Evolutionary conservation across 2,888 invertebrate genomes (phyloP), one percentile per base, ranked within the genome.

Genomic region (Eupithecia vulgata): DNA sequence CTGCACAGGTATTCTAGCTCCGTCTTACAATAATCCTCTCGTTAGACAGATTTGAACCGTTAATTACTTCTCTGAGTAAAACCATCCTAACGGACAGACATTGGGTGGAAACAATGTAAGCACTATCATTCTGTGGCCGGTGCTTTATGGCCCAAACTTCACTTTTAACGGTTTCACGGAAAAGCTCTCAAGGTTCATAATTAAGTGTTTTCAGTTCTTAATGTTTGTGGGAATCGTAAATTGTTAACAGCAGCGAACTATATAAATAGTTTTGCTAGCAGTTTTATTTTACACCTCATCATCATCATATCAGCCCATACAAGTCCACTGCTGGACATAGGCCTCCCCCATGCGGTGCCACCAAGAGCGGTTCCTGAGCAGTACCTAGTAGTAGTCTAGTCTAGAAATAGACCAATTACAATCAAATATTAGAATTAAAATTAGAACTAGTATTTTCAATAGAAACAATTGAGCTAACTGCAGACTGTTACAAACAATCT

Each of bases 131-230:
- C 45, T 48, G 70, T 37, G 66, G 61, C 48, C 52, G 17, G 59
- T 61, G 71, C 21, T 74, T 74, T 74, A 74, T 61, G 45, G 12
- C 66, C 25, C 15, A 42, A 73, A 71, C 48, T 74, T 74, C 68
- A n/a, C 57, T 57, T 68, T 70, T 74, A 71, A 68, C 65, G 68
- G 57, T 25, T 66, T 69, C 42, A 45, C 34, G 37, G 42, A 57
- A 67, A 68, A 48, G 48, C 52, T 67, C 57, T 67, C n/a, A 45
- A 45, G 57, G 57, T 70, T 67, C 5, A 67, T 52, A 70, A 57
- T 67, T 67, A 10, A 69, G 35, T 40, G 57, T 64, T 42, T 61
- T 61, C 15, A 68, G 57, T 37, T 35, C 37, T 59, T 68, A 40
- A 40, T 52, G 64, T 64, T 65, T 42, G 37, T 64, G 37, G 34